Conservation (phyloP, 2,113 vertebrate species). For the Euleptes europaea region DNA sequence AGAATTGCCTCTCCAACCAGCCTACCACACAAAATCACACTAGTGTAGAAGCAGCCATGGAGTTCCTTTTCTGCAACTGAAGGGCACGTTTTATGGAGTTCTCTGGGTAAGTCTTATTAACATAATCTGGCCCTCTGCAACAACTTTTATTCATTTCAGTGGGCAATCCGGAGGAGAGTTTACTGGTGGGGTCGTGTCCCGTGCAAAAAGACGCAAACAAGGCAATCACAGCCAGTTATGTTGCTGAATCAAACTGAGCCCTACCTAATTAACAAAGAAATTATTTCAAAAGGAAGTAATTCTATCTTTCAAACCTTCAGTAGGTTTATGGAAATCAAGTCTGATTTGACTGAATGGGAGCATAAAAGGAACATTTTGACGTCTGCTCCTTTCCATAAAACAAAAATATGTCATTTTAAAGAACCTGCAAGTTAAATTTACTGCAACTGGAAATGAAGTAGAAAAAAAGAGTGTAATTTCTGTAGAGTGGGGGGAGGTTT, state of each 20-base stretch:
- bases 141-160: background rate
- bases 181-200: background rate
- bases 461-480: background rate
- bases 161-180: background rate
- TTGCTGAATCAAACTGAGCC: background rate
- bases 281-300: background rate
- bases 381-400: conserved; percentile 10
- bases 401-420: background rate
- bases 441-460: background rate
- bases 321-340: background rate
- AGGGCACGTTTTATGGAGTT: background rate
- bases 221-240: background rate
- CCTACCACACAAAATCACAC: no score
- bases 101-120: background rate
- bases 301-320: background rate
- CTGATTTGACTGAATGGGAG: background rate
- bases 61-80: no score
- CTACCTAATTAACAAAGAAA: conserved; percentile 17
- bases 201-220: background rate
- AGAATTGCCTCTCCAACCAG: no score
- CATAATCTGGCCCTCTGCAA: background rate
- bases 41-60: no score
- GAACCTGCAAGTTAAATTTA: conserved; percentile 1
- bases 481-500: background rate
- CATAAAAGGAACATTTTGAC: background rate